These are phyloP conservation scores for Lichenostomus cassidix DNA, from an alignment of 2,113 vertebrate genomes.

Conservation along the genomic window DNA sequence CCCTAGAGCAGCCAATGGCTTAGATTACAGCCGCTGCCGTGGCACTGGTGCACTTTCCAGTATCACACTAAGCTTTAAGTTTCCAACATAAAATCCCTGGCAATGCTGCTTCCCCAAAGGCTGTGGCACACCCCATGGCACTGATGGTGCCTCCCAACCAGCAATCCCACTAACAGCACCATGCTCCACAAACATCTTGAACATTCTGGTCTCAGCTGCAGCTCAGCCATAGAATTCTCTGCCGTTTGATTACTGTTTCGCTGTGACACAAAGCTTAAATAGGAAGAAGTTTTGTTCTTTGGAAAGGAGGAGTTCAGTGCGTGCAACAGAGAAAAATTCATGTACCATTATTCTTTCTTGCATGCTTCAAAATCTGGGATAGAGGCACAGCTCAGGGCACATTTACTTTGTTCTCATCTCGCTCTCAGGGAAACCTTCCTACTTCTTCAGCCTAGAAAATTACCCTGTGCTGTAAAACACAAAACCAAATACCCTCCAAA, in stretches of 20 bases:
- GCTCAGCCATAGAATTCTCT: neutral
- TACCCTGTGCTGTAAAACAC: neutral
- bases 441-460: neutral
- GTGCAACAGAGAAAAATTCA: neutral
- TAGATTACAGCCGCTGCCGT: neutral
- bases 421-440: neutral
- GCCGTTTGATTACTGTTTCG: neutral
- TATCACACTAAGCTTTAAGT: neutral
- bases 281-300: neutral
- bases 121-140: rapidly evolving
- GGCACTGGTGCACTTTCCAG: neutral
- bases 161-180: neutral
- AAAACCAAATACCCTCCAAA: neutral
- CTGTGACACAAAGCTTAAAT: neutral
- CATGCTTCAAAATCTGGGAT: neutral
- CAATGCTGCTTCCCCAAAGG: neutral
- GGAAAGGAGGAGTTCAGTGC: neutral
- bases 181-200: neutral
- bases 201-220: neutral
- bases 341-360: neutral
- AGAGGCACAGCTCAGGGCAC: neutral
- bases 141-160: neutral
- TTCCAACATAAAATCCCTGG: neutral
- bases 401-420: neutral
- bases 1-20: neutral